Evolutionary conservation across 2,888 invertebrate species (phyloP), one percentile per base, ranked within the genome.

Genomic region (Meganola albula): DNA sequence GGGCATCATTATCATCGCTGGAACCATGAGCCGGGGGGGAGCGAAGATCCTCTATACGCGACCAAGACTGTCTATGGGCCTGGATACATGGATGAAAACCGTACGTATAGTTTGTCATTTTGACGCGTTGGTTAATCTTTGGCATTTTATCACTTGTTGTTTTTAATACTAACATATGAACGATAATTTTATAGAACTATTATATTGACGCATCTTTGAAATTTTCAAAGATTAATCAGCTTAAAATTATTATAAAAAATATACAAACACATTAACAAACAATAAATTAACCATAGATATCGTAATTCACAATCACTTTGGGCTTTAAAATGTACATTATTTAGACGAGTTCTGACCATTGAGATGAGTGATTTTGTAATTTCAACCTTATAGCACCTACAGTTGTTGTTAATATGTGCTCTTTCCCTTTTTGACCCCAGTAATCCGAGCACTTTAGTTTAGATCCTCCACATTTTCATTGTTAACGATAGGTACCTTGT

Each of bases 61-160:
- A 88, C 89, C 67, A 88, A 88, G 74, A 89, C 88, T 12, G 83
- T 86, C 76, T 85, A 84, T 69, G 85, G 86, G 31, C 67, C 74
- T 27, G 85, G 83, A 77, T 84, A 87, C 74, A 84, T 80, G 63
- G 86, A 87, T 68, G 87, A 85, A 53, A 80, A 82, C 74, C 86
- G 87, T 87, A 87, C 75, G 87, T 87, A 86, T 82, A 44, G 58
- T 54, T 67, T 37, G 44, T 59, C 58, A 53, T 55, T 37, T 44
- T 48, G 43, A 38, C 24, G 31, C 40, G 56, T 56, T 52, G 53
- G 58, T 60, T 63, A 60, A 58, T 53, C 56, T 61, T 25, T 38
- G n/a, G 8, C 10, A 24, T 24, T 3, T 7, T 1, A 24, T 2
- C 18, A 8, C n/a, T 3, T 10, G 8, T 23, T 20, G 5, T 24